Evolutionary conservation across 1,140 invertebrate genomes (phyloP).

Genomic region (Chrysomallon squamiferum): DNA sequence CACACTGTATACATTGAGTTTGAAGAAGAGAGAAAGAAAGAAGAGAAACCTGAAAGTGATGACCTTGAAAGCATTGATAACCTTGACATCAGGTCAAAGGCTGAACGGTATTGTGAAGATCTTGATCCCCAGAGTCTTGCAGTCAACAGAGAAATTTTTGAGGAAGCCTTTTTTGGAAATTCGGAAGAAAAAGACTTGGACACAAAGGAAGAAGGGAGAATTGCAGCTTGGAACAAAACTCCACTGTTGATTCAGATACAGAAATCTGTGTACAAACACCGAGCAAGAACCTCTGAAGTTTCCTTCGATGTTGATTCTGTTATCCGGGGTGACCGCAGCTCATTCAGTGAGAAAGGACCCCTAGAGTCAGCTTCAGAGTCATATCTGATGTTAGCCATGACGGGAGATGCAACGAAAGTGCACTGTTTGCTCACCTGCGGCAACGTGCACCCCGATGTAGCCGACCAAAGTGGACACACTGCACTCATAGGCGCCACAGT

Average conservation of each 20-base stretch:
- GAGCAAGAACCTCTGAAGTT: conserved; percentile 19
- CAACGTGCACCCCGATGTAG: conserved; percentile 56
- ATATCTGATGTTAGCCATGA: conserved; percentile 41
- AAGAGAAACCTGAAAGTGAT: conserved; percentile 23
- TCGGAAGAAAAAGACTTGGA: conserved; percentile 11
- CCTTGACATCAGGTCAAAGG: conserved; percentile 34
- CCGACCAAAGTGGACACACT: conserved; percentile 54
- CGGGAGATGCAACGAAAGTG: conserved; percentile 47
- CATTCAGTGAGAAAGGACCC: conserved; percentile 46
- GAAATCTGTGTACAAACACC: conserved; percentile 50
- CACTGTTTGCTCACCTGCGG: conserved; percentile 46
- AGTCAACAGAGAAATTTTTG: conserved; percentile 49
- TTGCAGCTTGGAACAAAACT: conserved; percentile 52
- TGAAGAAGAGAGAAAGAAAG: conserved; percentile 16
- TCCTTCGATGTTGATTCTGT: conserved; percentile 47
- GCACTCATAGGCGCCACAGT: conserved; percentile 57
- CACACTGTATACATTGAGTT: conserved; percentile 38
- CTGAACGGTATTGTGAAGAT: conserved; percentile 45
- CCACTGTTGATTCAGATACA: conserved; percentile 54
- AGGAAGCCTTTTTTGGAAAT: conserved; percentile 44
- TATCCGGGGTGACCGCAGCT: conserved; percentile 43
- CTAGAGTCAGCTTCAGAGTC: conserved; percentile 52
- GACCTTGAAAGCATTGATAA: conserved; percentile 33
- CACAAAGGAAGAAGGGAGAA: conserved; percentile 19
- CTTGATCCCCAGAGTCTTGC: conserved; percentile 50